Conservation (phyloP, 1,140 invertebrate genomes). For the Magallana ariakensis region DNA sequence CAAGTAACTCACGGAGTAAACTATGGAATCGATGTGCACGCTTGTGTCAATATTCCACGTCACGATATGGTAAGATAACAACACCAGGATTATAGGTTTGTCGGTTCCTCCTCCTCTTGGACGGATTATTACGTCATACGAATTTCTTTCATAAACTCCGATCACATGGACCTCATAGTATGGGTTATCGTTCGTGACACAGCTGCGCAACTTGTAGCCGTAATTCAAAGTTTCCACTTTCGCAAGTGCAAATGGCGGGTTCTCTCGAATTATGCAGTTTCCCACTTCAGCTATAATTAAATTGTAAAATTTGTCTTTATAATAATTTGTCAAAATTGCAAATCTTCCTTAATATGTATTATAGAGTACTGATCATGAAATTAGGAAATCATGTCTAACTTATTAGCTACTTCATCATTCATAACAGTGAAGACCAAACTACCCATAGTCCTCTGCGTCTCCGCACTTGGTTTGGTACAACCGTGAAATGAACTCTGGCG, state of each 20-base stretch:
- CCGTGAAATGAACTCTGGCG: too few relatives aligned
- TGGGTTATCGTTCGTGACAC: constrained; percentile 3
- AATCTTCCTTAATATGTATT: too few relatives aligned
- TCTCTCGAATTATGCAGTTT: constrained; percentile 35
- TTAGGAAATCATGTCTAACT: too few relatives aligned
- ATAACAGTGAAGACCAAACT: too few relatives aligned
- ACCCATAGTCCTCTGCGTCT: too few relatives aligned
- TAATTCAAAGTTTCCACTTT: constrained; percentile 9
- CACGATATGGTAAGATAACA: neutral
- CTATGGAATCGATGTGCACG: neutral
- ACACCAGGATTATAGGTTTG: neutral
- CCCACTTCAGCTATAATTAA: constrained; percentile 34
- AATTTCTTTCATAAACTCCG: neutral
- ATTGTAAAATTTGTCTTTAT: too few relatives aligned
- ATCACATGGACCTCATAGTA: constrained; percentile 1
- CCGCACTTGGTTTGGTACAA: too few relatives aligned
- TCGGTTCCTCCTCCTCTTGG: neutral
- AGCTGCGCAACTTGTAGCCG: neutral
- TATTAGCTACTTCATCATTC: too few relatives aligned
- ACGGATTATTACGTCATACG: neutral
- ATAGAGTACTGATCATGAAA: too few relatives aligned
- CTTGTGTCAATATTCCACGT: neutral
- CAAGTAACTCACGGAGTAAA: neutral
- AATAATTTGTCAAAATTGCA: too few relatives aligned
- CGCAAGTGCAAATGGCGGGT: constrained; percentile 10